Evolutionary conservation across 2,113 vertebrate genomes (phyloP).

Genomic region (Tetrao urogallus): DNA sequence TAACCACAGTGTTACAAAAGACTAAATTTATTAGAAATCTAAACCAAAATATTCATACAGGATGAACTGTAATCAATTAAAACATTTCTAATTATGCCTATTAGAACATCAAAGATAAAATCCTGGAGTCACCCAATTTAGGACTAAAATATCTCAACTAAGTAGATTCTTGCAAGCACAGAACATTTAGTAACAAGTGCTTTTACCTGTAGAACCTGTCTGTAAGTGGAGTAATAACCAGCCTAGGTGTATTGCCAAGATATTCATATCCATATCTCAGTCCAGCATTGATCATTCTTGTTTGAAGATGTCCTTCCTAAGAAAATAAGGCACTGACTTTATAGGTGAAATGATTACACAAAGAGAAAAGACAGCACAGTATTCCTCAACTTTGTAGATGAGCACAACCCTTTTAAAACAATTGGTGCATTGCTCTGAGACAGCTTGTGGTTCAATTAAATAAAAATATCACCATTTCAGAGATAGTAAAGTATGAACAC

Average conservation of each 20-base stretch:
- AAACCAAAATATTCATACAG: background rate
- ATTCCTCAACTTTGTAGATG: background rate
- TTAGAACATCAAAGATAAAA: background rate
- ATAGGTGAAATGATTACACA: background rate
- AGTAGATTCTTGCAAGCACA: background rate
- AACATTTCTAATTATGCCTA: background rate
- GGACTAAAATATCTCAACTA: background rate
- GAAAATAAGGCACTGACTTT: background rate
- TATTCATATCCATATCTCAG: conserved; percentile 92
- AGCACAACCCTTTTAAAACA: background rate
- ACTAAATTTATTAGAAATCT: background rate
- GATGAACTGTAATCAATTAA: background rate
- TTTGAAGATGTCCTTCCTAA: conserved; percentile 89
- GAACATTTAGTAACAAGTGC: background rate
- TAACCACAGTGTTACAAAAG: background rate
- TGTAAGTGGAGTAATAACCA: conserved; percentile 92
- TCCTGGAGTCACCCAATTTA: background rate
- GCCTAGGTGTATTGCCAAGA: conserved; percentile 86
- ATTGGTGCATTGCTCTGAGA: background rate
- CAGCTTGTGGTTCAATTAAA: background rate
- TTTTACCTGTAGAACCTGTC: conserved; percentile 92
- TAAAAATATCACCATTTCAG: background rate
- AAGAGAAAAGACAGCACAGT: background rate
- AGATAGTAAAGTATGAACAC: background rate
- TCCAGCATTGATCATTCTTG: conserved; percentile 94